Conservation (phyloP, 2,113 vertebrate species). For the Thamnaconus septentrionalis region DNA sequence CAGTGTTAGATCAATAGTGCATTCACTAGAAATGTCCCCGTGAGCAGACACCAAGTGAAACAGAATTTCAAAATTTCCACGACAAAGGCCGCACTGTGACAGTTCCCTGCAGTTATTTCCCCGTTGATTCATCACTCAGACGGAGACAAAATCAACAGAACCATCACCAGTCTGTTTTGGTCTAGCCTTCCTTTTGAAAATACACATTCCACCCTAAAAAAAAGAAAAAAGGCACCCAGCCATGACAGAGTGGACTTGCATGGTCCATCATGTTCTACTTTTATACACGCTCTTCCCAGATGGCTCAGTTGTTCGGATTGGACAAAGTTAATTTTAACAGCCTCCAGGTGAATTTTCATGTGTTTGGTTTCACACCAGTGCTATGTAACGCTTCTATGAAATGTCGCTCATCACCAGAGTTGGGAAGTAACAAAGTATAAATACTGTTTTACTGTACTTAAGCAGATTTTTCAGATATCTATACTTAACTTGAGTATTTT, state of each 20-base stretch:
- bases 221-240: constrained; percentile 12
- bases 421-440: too few species aligned
- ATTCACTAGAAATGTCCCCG: not conserved
- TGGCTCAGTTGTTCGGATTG: constrained; percentile 12
- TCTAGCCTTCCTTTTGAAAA: constrained; percentile 55
- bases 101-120: constrained; percentile 32
- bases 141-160: constrained; percentile 26
- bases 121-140: constrained; percentile 35
- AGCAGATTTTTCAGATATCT: too few species aligned
- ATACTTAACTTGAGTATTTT: too few species aligned
- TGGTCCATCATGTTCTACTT: constrained; percentile 31
- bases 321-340: constrained; percentile 36
- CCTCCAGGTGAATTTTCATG: constrained; percentile 41
- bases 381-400: constrained; percentile 50
- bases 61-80: constrained; percentile 4
- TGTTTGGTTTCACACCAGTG: constrained; percentile 33
- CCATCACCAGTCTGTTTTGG: constrained; percentile 44
- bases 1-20: too few species aligned
- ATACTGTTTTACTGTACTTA: too few species aligned
- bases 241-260: not conserved
- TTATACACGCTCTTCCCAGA: constrained; percentile 23
- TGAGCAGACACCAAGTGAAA: constrained; percentile 3
- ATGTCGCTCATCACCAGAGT: constrained; percentile 29
- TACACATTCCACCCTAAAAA: constrained; percentile 48
- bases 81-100: not conserved